A percentile compares a stretch with the other conserved stretches of the same genome.
Evolutionary conservation across 2,888 invertebrate species (phyloP).

Genomic region (Amorpha juglandis): DNA sequence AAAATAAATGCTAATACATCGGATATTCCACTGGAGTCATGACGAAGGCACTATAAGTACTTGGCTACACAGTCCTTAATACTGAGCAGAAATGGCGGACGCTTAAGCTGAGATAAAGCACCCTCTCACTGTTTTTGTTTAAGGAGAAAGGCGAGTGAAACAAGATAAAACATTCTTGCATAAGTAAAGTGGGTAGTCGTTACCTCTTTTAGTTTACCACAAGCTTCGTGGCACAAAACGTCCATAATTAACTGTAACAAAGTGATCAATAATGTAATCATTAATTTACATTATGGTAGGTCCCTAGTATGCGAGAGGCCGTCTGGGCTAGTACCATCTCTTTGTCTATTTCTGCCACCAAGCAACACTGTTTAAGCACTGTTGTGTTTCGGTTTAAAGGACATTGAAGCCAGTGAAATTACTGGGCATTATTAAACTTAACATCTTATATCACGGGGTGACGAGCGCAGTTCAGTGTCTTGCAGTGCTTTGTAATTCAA

Average conservation of each 20-base stretch:
- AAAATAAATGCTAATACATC: slow-evolving; percentile 1
- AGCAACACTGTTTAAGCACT: no score
- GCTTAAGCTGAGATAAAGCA: slow-evolving; percentile 30
- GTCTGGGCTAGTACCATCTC: no score
- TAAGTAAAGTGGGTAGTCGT: slow-evolving; percentile 39
- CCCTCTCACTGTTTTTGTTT: slow-evolving; percentile 32
- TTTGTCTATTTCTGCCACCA: no score
- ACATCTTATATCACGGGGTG: no score
- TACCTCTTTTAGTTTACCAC: slow-evolving; percentile 39
- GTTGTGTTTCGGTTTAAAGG: no score
- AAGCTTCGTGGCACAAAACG: slow-evolving; percentile 17
- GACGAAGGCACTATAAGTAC: slow-evolving; percentile 3
- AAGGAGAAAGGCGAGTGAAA: slow-evolving; percentile 27
- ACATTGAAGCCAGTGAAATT: no score
- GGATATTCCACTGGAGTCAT: background rate
- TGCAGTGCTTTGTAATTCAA: no score
- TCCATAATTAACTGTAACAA: background rate
- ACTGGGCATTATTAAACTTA: no score
- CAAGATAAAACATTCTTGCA: slow-evolving; percentile 36
- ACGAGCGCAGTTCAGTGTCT: no score
- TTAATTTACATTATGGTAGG: no score
- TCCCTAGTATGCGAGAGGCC: no score
- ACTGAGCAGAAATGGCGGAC: slow-evolving; percentile 26
- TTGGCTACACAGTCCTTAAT: slow-evolving; percentile 22
- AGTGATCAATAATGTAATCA: no score